A percentile compares a stretch with the other conserved stretches of the same genome.
Evolutionary conservation across 2,888 invertebrate species (phyloP).

Genomic region (Seira sanloemensis): DNA sequence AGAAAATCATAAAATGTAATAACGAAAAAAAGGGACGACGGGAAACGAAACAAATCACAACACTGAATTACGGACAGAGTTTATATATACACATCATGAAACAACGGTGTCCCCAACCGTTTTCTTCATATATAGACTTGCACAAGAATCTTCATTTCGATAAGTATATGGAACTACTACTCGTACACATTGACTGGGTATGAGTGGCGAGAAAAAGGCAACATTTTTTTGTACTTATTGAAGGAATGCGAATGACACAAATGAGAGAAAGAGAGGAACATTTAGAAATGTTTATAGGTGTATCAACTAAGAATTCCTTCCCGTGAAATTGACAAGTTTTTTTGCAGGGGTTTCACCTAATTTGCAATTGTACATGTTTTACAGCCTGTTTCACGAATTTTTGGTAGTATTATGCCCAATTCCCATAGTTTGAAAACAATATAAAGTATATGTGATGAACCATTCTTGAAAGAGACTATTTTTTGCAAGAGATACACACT

Average conservation of each 20-base stretch:
- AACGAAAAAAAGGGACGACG: neutral
- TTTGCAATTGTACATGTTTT: neutral
- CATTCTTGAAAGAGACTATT: neutral
- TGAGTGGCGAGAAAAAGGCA: neutral
- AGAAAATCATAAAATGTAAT: neutral
- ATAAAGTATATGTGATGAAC: neutral
- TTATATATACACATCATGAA: constrained; percentile 23
- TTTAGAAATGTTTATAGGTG: neutral
- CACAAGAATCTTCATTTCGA: neutral
- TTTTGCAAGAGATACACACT: constrained; percentile 5
- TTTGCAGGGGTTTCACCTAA: neutral
- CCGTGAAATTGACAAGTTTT: neutral
- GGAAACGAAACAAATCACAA: neutral
- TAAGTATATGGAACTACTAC: constrained; percentile 18
- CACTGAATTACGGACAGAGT: neutral
- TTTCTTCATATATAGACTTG: neutral
- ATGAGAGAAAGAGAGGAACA: constrained; percentile 7
- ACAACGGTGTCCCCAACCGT: constrained; percentile 45
- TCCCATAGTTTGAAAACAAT: neutral
- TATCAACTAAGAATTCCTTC: neutral
- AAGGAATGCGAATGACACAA: constrained; percentile 36
- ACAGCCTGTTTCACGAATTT: neutral
- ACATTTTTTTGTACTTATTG: neutral
- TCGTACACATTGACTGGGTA: constrained; percentile 21
- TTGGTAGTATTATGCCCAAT: neutral